Percentiles rank a stretch among this genome's conserved stretches.
phyloP scores from a whole-genome alignment of 2,888 invertebrate genomes.

The Tipula unca region DNA sequence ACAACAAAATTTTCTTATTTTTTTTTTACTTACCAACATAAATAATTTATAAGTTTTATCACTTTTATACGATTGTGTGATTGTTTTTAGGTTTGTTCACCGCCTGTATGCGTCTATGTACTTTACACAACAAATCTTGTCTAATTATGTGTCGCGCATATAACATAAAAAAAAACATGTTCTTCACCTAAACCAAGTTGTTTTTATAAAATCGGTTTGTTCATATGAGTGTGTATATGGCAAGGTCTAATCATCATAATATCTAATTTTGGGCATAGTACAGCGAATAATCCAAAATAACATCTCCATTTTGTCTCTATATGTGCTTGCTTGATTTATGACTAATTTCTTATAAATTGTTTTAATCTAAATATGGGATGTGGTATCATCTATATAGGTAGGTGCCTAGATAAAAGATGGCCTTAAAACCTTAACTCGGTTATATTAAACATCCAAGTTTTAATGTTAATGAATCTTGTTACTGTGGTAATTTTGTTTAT shows the following conservation, averaged over 20 bases:
- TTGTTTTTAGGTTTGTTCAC: background rate
- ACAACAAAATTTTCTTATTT: background rate
- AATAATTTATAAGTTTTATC: slow-evolving; percentile 14
- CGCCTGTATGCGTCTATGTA: too few relatives aligned
- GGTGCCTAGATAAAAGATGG: too few relatives aligned
- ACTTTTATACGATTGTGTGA: background rate
- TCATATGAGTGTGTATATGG: background rate
- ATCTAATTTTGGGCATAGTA: too few relatives aligned
- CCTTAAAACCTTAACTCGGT: too few relatives aligned
- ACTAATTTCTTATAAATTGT: slow-evolving; percentile 2
- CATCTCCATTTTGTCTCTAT: background rate
- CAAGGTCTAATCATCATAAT: too few relatives aligned
- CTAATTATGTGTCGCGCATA: slow-evolving; percentile 2
- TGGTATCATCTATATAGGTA: too few relatives aligned
- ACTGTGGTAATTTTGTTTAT: too few relatives aligned
- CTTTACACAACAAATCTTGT: too few relatives aligned
- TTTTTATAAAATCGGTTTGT: background rate
- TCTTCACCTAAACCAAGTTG: background rate
- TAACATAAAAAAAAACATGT: background rate
- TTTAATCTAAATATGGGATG: background rate
- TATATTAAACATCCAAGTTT: too few relatives aligned
- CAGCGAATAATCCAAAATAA: background rate
- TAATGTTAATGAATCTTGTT: too few relatives aligned
- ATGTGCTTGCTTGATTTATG: too few relatives aligned
- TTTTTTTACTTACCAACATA: background rate